These are phyloP conservation scores for Grus americana DNA, from an alignment of 2,113 vertebrate genomes.

Conservation along the genomic window DNA sequence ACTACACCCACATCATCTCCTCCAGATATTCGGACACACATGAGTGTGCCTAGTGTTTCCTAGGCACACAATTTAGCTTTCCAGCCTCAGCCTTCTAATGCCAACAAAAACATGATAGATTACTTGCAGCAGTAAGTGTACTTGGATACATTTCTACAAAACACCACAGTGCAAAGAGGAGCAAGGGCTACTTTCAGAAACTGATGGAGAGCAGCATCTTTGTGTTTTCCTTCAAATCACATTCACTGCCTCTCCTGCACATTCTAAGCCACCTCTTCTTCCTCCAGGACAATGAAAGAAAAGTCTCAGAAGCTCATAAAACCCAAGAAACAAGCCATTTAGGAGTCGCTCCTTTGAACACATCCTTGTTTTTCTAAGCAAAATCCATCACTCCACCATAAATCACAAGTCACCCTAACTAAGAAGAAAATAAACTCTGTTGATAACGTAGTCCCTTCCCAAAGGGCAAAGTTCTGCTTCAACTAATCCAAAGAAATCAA, in stretches of 20 bases:
- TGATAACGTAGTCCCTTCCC: conserved; percentile 16
- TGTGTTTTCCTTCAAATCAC: background rate
- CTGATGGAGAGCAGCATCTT: background rate
- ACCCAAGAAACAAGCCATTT: conserved; percentile 9
- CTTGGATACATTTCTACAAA: background rate
- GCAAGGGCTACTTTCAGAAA: conserved; percentile 12
- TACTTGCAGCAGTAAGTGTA: background rate
- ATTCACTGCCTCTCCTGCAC: background rate
- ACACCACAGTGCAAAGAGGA: background rate
- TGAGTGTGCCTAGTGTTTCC: conserved; percentile 18
- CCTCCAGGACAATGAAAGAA: background rate
- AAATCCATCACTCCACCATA: conserved; percentile 36
- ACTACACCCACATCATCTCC: conserved; percentile 33
- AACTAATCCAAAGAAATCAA: conserved; percentile 31
- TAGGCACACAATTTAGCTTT: background rate
- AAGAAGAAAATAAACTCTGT: conserved; percentile 48
- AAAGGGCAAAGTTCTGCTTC: conserved; percentile 51
- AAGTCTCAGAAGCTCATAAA: conserved; percentile 15
- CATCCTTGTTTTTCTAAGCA: conserved; percentile 40
- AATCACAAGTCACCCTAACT: conserved; percentile 31
- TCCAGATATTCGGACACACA: background rate
- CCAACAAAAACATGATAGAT: conserved; percentile 31
- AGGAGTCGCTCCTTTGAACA: conserved; percentile 38
- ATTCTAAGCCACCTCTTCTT: conserved; percentile 1
- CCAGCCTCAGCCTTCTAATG: background rate